Conservation (phyloP, 2,888 invertebrate species). For the Melieria picta region DNA sequence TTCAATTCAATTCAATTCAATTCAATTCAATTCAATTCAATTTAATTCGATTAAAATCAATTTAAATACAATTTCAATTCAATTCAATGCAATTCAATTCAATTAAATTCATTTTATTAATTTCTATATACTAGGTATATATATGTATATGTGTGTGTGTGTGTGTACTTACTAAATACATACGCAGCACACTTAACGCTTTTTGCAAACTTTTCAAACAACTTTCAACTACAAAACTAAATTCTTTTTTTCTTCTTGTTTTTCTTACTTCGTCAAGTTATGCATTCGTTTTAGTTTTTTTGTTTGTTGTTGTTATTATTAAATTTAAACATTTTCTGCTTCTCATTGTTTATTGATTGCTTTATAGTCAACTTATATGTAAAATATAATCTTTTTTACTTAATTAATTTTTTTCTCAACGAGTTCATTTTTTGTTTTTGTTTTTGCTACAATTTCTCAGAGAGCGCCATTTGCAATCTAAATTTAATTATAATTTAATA, state of each 20-base stretch:
- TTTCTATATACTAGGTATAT: no score
- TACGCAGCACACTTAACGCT: slow-evolving; percentile 13
- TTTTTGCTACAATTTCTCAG: slow-evolving; percentile 5
- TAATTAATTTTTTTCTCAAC: not conserved
- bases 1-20: no score
- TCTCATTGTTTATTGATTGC: no score
- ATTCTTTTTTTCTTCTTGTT: slow-evolving; percentile 4
- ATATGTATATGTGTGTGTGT: no score
- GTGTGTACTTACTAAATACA: no score
- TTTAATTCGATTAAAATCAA: no score
- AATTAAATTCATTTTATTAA: no score
- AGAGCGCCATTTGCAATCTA: no score
- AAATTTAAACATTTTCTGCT: no score
- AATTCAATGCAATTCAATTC: not conserved
- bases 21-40: no score
- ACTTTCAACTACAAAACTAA: not conserved
- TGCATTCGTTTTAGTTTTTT: not conserved
- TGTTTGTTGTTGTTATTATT: slow-evolving; percentile 5
- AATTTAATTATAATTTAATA: no score
- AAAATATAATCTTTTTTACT: not conserved
- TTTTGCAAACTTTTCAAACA: not conserved
- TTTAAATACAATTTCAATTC: no score
- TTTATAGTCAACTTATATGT: slow-evolving; percentile 2
- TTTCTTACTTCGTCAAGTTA: not conserved
- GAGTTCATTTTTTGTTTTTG: not conserved